Percentiles rank a stretch among this genome's conserved stretches.
Evolutionary conservation across 1,140 invertebrate species (phyloP).

Genomic region (Ostrea edulis): DNA sequence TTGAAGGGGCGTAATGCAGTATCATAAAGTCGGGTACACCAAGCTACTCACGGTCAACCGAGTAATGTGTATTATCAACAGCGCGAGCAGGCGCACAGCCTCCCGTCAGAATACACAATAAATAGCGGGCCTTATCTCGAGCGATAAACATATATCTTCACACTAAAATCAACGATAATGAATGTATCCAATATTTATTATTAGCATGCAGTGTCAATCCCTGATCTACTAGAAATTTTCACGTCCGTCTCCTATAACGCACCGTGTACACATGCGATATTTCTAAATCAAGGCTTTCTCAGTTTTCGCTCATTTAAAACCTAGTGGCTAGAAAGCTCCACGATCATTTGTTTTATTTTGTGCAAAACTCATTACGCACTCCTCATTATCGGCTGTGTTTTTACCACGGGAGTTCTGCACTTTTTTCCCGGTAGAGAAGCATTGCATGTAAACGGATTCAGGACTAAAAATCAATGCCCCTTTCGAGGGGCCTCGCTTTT

Average conservation of each 20-base stretch:
- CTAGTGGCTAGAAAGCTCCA: not conserved
- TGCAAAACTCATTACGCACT: not conserved
- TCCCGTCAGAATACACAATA: constrained; percentile 6
- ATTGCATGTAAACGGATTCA: not conserved
- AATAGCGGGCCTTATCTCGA: not conserved
- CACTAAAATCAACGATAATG: not conserved
- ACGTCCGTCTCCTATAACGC: not conserved
- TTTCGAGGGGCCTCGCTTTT: not conserved
- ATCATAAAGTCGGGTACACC: not conserved
- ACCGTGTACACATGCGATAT: not conserved
- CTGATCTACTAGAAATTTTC: not conserved
- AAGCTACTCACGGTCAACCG: not conserved
- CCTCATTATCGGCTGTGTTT: not conserved
- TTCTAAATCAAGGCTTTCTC: not conserved
- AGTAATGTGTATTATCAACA: not conserved
- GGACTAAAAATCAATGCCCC: not conserved
- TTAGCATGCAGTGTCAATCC: not conserved
- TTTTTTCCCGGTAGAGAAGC: not conserved
- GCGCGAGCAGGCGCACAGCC: not conserved
- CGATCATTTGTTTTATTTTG: not conserved
- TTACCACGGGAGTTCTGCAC: not conserved
- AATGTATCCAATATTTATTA: not conserved
- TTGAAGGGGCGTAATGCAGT: not conserved
- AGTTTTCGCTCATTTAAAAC: not conserved
- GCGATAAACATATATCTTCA: not conserved